Evolutionary conservation across 2,113 vertebrate genomes (phyloP).

Genomic region (Sorex araneus): DNA sequence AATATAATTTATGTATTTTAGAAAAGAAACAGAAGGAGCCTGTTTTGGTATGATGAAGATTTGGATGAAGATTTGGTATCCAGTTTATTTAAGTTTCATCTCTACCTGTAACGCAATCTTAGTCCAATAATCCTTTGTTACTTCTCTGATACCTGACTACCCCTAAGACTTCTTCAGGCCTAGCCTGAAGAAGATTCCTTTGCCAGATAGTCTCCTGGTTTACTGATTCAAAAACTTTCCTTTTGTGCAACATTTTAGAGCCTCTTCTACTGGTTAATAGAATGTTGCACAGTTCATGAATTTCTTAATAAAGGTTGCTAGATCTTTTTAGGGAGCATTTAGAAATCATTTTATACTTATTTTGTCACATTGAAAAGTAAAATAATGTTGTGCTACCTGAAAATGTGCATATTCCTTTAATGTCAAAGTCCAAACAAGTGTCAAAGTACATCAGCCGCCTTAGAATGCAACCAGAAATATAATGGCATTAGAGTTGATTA

Average conservation of each 20-base stretch:
- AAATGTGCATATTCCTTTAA: background rate
- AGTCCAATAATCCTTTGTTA: background rate
- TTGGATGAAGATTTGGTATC: background rate
- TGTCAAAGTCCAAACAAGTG: background rate
- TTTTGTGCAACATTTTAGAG: background rate
- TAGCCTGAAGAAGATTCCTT: background rate
- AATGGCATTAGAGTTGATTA: background rate
- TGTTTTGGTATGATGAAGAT: background rate
- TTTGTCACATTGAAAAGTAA: background rate
- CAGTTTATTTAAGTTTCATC: background rate
- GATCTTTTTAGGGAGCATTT: background rate
- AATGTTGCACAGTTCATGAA: background rate
- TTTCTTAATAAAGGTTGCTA: background rate
- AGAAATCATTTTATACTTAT: no score
- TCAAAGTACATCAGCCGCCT: background rate
- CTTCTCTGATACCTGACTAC: background rate
- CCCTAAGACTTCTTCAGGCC: background rate
- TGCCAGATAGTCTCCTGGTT: background rate
- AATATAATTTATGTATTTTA: background rate
- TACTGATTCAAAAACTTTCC: background rate
- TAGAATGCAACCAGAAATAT: background rate
- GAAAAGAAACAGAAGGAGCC: background rate
- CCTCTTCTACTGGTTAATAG: background rate
- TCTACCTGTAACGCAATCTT: background rate
- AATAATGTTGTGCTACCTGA: background rate